Base-by-base conservation (phyloP, 2,113 vertebrate species). In the Forbesichthys agassizii region DNA sequence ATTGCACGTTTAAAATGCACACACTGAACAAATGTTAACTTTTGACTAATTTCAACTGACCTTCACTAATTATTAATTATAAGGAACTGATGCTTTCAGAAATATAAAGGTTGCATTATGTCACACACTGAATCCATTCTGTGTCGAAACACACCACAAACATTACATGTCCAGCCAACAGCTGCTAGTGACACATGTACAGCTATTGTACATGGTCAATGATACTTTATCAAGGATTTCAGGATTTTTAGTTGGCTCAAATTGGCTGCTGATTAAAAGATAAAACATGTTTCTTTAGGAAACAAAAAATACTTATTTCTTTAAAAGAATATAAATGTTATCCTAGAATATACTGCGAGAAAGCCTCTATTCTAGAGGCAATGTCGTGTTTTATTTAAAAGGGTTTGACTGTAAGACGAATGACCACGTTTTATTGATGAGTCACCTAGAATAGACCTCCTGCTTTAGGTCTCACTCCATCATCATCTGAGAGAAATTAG, bases 401-500 rank as follows among this genome's bases (percentile, higher is more conserved):
- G 3, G 10, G 42, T 54, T 33, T 52, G 12, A 59, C 33, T 61
- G 9, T 65, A 57, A 57, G 27, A n/a, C 64, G 53, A 73, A 75
- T 80, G 71, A 61, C 56, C 33, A 33, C n/a, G 74, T 77, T 79
- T 86, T 87, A 81, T 78, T 75, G 11, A 84, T 66, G 76, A 83
- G 87, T 72, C 78, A 81, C 16, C 33, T 62, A 66, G 65, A 87
- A 62, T n/a, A 16, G 75, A 71, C 82, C 57, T 58, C 20, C 12
- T 68, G 80, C 82, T 13, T 36, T 7, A 48, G 84, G 83, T 71
- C 54, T 33, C 16, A 60, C 66, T 88, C 66, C 72, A 78, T 57
- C 75, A 75, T 88, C 92, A 93, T 93, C 91, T 93, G 91, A 90
- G 91, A 93, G 73, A 91, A 88, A 95, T 93, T 90, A 93, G 87